Conservation (phyloP, 2,113 vertebrate genomes). For the Megaleporinus macrocephalus region DNA sequence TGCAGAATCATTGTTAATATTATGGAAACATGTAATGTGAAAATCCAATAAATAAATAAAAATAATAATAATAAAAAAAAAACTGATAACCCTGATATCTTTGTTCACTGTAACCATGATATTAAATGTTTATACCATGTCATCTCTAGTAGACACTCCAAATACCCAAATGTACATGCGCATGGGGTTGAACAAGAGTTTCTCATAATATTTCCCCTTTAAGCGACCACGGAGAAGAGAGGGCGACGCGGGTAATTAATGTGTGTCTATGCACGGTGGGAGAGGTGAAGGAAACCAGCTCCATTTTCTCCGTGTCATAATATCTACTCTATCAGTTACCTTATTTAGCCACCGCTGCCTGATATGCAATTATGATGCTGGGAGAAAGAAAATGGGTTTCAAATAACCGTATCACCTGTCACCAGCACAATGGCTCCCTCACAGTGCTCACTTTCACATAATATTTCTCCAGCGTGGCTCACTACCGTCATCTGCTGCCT, state of each 20-base stretch:
- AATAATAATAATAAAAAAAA: too few relatives aligned
- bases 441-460: not conserved
- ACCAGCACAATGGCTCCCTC: slow-evolving; percentile 1
- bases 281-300: too few relatives aligned
- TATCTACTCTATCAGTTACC: not conserved
- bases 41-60: too few relatives aligned
- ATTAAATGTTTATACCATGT: too few relatives aligned
- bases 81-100: too few relatives aligned
- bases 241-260: not conserved
- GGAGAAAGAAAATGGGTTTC: slow-evolving; percentile 7
- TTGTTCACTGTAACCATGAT: too few relatives aligned
- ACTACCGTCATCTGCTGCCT: not conserved
- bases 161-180: too few relatives aligned
- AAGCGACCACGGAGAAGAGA: not conserved
- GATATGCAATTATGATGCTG: slow-evolving; percentile 2
- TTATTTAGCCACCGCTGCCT: not conserved
- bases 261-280: not conserved
- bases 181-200: too few relatives aligned
- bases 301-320: slow-evolving; percentile 2
- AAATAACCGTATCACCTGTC: slow-evolving; percentile 16
- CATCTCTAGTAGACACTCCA: too few relatives aligned
- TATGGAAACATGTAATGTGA: too few relatives aligned
- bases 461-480: not conserved
- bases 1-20: too few relatives aligned
- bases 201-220: not conserved